Conservation (phyloP, 2,113 vertebrate species). For the Odocoileus hemionus region DNA sequence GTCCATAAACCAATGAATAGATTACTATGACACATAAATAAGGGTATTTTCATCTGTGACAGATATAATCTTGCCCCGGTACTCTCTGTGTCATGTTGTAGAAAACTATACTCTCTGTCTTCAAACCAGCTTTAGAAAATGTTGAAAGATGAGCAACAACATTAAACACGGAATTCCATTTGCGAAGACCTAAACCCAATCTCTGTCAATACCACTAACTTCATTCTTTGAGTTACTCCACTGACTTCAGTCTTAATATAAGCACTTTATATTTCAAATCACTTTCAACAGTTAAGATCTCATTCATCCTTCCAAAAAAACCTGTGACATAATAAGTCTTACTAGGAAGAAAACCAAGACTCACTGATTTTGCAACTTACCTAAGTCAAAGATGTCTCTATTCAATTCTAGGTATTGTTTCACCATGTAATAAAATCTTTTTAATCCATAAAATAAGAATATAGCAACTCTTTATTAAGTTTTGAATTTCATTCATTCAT, state of each 20-base stretch:
- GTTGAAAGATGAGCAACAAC: constrained; percentile 1
- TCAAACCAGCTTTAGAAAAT: neutral
- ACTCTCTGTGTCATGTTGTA: neutral
- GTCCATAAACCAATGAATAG: constrained; percentile 62
- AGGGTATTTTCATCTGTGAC: constrained; percentile 54
- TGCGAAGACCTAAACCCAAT: neutral
- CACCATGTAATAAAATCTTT: neutral
- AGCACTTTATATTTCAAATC: neutral
- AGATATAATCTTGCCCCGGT: constrained; percentile 17
- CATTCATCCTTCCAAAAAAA: neutral
- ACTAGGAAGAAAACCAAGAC: neutral
- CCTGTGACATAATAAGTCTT: neutral
- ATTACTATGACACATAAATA: constrained; percentile 48
- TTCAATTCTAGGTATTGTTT: neutral
- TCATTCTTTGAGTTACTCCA: neutral
- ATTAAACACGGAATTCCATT: neutral
- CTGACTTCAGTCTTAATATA: neutral
- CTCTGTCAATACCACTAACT: neutral
- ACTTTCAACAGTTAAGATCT: neutral
- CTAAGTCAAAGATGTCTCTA: neutral
- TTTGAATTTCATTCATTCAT: neutral
- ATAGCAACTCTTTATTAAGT: neutral
- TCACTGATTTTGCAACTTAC: neutral
- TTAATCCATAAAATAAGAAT: neutral
- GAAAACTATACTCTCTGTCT: constrained; percentile 9